phyloP scores from a whole-genome alignment of 1,140 invertebrate genomes.

The roundworm (Caenorhabditis elegans) region WBcel235 BX284602.5:5335001-5335500 shows the following conservation, averaged over 20 bases:
- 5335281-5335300: constrained; percentile 24
- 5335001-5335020: too few relatives aligned
- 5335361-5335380: constrained; percentile 17
- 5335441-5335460: background rate
- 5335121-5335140: background rate
- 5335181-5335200: too few relatives aligned
- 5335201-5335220: too few relatives aligned
- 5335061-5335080: too few relatives aligned
- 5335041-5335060: too few relatives aligned
- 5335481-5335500: background rate
- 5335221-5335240: too few relatives aligned
- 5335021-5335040: background rate
- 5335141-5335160: too few relatives aligned
- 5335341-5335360: background rate
- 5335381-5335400: too few relatives aligned
- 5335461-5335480: background rate
- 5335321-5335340: background rate
- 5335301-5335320: background rate
- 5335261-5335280: background rate
- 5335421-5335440: background rate
- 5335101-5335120: background rate
- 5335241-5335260: background rate
- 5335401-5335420: too few relatives aligned
- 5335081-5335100: too few relatives aligned
- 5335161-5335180: too few relatives aligned